phyloP scores from a whole-genome alignment of 2,797 vertebrate genomes.

The Nyctalus aviator region DNA sequence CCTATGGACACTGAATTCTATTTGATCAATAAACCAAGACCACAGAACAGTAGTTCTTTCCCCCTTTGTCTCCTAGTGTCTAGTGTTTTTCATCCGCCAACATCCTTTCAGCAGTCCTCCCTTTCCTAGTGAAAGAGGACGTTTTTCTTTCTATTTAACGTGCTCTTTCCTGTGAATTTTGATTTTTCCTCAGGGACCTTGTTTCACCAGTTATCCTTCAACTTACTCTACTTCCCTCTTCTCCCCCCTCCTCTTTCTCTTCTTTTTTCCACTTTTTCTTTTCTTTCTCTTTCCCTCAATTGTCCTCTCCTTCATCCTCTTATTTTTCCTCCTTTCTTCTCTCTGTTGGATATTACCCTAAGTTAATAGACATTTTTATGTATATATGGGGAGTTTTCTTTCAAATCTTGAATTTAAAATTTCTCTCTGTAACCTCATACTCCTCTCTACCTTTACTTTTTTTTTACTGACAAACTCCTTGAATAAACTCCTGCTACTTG shows the following conservation, averaged over 20 bases:
- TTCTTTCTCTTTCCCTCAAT: too few species aligned
- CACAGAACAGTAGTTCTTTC: not conserved
- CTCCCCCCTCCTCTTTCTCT: accelerated
- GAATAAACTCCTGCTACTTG: not conserved
- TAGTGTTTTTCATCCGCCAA: not conserved
- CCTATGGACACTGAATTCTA: not conserved
- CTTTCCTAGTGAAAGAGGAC: not conserved
- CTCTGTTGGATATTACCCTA: not conserved
- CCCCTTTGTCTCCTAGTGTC: not conserved
- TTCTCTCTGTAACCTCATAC: not conserved
- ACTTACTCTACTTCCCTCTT: too few species aligned
- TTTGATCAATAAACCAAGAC: not conserved
- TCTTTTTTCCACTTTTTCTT: too few species aligned
- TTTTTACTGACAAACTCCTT: not conserved
- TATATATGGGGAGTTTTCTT: not conserved
- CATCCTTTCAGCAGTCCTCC: not conserved
- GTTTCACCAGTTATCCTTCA: not conserved
- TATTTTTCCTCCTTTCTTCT: not conserved
- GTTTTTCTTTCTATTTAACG: not conserved
- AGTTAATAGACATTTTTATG: not conserved
- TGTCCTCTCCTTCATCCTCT: not conserved
- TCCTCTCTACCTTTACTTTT: not conserved
- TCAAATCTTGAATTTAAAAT: not conserved
- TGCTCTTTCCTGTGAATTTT: not conserved
- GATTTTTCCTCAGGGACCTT: not conserved